Percentiles rank a stretch among this genome's conserved stretches.
Conservation (phyloP, 2,113 vertebrate genomes). For the Peucedramus taeniatus region DNA sequence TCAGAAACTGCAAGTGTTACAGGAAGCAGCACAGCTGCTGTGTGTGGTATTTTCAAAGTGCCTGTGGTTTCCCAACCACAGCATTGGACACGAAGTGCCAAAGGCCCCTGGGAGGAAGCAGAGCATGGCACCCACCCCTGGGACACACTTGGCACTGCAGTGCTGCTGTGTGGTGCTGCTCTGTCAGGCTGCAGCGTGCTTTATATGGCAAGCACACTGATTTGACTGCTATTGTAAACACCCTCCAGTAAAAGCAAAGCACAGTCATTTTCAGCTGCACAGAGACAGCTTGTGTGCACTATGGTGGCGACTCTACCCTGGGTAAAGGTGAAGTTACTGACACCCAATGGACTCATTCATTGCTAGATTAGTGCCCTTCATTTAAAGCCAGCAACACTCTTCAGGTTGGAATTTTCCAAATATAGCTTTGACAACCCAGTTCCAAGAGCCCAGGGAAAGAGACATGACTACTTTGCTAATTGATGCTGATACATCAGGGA, state of each 20-base stretch:
- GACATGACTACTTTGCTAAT: slow-evolving; percentile 39
- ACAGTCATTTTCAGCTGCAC: neutral
- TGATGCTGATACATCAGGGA: slow-evolving; percentile 8
- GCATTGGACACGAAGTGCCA: neutral
- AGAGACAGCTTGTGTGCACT: neutral
- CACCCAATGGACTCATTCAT: neutral
- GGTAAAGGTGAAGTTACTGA: neutral
- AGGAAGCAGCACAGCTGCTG: neutral
- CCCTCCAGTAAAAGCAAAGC: neutral
- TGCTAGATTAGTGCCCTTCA: slow-evolving; percentile 13
- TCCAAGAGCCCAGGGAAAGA: slow-evolving; percentile 29
- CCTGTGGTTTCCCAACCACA: neutral
- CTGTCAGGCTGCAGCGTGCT: neutral
- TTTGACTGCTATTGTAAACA: neutral
- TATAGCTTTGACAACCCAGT: slow-evolving; percentile 42
- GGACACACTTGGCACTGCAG: neutral
- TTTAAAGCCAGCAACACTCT: neutral
- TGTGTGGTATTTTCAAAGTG: neutral
- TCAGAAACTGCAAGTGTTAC: neutral
- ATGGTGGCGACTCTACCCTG: neutral
- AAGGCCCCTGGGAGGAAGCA: neutral
- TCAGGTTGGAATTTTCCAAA: slow-evolving; percentile 35
- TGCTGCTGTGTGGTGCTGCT: neutral
- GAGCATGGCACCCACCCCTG: neutral
- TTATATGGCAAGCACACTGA: neutral